These are phyloP conservation scores for Epinotia demarniana DNA, from an alignment of 2,888 invertebrate species.

Conservation along the genomic window DNA sequence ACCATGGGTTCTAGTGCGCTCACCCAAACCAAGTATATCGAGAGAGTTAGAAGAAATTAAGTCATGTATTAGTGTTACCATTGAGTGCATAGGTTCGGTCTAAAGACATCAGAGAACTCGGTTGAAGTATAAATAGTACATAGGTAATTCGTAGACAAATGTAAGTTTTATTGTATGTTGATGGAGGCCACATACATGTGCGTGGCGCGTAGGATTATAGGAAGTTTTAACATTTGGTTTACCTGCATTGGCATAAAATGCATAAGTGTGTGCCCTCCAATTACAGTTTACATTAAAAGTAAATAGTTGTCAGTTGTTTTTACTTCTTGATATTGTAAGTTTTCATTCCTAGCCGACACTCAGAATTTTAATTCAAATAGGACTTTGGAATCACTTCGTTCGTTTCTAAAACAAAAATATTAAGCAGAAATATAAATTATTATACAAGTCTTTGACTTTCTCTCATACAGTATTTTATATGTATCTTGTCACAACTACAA, in stretches of 20 bases:
- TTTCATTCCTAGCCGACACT: neutral
- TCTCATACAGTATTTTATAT: no score
- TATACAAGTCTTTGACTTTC: no score
- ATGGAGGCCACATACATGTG: neutral
- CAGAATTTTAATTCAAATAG: neutral
- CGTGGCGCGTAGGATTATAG: neutral
- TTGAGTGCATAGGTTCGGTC: neutral
- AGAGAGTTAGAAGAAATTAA: slow-evolving; percentile 77
- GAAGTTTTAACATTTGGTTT: neutral
- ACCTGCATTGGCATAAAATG: neutral
- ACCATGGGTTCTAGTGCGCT: slow-evolving; percentile 94
- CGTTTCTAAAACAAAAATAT: neutral
- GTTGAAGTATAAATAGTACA: slow-evolving; percentile 1
- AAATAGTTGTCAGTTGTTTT: neutral
- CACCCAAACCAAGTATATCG: slow-evolving; percentile 97
- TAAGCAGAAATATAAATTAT: neutral
- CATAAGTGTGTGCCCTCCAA: neutral
- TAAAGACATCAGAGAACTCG: neutral
- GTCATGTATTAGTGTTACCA: slow-evolving; percentile 19
- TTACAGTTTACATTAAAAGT: neutral
- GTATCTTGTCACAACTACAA: no score
- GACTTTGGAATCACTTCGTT: neutral
- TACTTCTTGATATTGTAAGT: neutral
- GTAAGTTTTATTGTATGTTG: neutral
- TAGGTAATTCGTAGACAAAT: neutral